Conservation (phyloP, 2,797 vertebrate genomes). For the Agapornis canus region DNA sequence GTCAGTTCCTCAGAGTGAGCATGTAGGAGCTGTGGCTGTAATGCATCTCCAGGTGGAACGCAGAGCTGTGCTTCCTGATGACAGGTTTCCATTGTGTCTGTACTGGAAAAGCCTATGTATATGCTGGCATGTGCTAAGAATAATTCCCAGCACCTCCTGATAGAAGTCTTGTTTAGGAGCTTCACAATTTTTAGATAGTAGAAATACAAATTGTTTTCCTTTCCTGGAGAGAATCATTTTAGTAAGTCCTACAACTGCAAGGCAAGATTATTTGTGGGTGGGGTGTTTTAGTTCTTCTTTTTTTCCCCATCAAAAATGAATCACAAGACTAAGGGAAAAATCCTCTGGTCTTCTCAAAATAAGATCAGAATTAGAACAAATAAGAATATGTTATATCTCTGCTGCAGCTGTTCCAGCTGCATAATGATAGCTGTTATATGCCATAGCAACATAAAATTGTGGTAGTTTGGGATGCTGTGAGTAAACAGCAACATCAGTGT, state of each 20-base stretch:
- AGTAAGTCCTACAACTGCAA: background rate
- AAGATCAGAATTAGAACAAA: background rate
- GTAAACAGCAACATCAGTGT: background rate
- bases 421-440: background rate
- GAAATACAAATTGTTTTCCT: background rate
- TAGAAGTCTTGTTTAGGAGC: background rate
- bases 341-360: background rate
- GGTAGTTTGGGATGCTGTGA: background rate
- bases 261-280: background rate
- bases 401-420: background rate
- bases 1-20: background rate
- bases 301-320: background rate
- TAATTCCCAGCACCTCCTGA: background rate
- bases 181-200: background rate
- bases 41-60: background rate
- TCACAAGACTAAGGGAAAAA: background rate
- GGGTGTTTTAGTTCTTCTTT: fast-evolving
- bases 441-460: background rate
- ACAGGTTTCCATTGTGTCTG: background rate
- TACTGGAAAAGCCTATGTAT: background rate
- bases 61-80: background rate
- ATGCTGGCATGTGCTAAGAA: background rate
- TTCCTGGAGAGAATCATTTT: background rate
- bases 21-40: background rate
- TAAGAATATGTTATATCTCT: background rate